Conservation (phyloP, 2,113 vertebrate species). For the Peromyscus polionotus region DNA sequence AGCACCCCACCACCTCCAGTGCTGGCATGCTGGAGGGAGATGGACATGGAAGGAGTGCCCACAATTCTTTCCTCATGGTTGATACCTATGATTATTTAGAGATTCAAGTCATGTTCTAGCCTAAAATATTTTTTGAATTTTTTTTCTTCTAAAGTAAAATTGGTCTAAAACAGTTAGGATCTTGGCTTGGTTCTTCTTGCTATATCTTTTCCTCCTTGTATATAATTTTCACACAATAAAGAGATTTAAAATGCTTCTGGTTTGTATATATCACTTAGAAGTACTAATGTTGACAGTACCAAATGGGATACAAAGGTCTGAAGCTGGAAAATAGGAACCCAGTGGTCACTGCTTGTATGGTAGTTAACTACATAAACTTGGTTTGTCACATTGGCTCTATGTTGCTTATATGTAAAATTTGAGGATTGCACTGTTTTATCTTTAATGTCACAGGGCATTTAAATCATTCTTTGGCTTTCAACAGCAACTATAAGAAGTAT, state of each 20-base stretch:
- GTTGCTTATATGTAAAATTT: not conserved
- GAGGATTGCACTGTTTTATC: not conserved
- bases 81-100: not conserved
- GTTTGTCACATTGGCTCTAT: not conserved
- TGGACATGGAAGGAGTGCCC: not conserved
- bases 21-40: not conserved
- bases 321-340: conserved; percentile 2
- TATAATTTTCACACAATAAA: not conserved
- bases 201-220: not conserved
- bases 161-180: conserved; percentile 9
- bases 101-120: not conserved
- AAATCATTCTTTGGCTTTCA: not conserved
- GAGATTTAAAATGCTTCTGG: conserved; percentile 16
- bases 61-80: not conserved
- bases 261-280: conserved; percentile 37
- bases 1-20: not conserved
- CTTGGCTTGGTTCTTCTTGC: not conserved
- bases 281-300: not conserved
- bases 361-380: not conserved
- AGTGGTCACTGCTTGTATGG: not conserved
- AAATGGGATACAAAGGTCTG: not conserved
- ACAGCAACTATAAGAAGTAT: not conserved
- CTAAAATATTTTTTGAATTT: conserved; percentile 13
- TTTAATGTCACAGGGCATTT: not conserved
- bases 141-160: not conserved